Conservation (phyloP, 2,113 vertebrate species). For the Aegotheles bennettii region DNA sequence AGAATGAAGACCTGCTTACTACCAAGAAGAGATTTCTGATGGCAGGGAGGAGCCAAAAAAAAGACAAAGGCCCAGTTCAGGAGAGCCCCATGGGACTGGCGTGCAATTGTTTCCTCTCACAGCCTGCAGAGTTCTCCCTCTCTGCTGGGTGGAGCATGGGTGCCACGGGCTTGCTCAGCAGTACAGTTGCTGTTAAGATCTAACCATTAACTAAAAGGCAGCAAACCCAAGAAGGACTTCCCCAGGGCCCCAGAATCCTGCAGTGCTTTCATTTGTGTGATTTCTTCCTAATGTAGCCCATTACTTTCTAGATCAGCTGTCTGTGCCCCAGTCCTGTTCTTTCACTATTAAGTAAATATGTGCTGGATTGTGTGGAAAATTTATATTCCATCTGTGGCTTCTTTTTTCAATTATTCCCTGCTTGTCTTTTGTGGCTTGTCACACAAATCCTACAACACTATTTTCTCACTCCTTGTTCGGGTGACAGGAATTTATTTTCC, state of each 20-base stretch:
- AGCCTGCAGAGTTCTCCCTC: background rate
- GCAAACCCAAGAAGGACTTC: background rate
- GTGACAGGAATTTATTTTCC: background rate
- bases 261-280: background rate
- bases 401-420: background rate
- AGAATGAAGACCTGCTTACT: background rate
- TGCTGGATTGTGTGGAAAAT: background rate
- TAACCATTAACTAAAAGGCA: background rate
- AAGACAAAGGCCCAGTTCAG: background rate
- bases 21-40: background rate
- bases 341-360: background rate
- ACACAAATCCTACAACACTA: background rate
- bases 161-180: background rate
- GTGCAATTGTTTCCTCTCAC: background rate
- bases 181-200: background rate
- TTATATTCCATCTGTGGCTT: background rate
- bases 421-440: background rate
- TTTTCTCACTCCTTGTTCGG: background rate
- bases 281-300: background rate
- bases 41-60: background rate
- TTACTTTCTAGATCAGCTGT: background rate
- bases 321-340: background rate
- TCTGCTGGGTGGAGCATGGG: background rate
- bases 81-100: background rate
- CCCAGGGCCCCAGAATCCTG: background rate